Base-by-base conservation (phyloP, 2,113 vertebrate genomes). In the Pangasianodon hypophthalmus region DNA sequence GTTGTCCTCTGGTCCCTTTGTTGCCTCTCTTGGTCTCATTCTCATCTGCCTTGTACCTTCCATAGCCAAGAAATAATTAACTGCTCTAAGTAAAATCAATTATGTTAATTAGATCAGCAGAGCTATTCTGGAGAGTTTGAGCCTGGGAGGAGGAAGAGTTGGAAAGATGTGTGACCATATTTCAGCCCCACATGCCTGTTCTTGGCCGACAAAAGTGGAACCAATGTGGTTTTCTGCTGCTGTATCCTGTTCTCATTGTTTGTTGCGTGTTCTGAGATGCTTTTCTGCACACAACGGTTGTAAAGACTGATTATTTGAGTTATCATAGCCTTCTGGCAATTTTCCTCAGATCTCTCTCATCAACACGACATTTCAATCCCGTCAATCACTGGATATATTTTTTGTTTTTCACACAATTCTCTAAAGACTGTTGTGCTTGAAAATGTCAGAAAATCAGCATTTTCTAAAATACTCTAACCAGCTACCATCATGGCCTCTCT, bases 41-140 rank as follows among this genome's bases (percentile, higher is more conserved):
- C 93, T 94, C 92, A 95, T 95, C 93, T 89, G 32, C 82, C 84
- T 44, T 88, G n/a, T 75, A 84, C 82, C 88, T 81, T 90, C 88
- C 87, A 79, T 89, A 92, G 88, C 84, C 95, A 95, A 93, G 93
- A 96, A 96, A 96, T 96, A 96, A 96, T 96, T 95, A 96, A 96
- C 95, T 96, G 94, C 96, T 96, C 96, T 96, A 96, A 96, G 95
- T 96, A 95, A 96, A 96, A 96, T 96, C 95, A 95, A 96, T 96
- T 96, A 95, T 94, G 94, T 95, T 96, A 96, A 96, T 96, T 96
- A 95, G 95, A 94, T 95, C 95, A 94, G 91, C 52, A 62, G 73
- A 95, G 95, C 93, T 96, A 96, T 96, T 96, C 95, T 96, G 93
- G 95, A 94, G 91, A 90, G 85, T 88, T 91, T 91, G 89, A 80